A percentile compares a stretch with the other conserved stretches of the same genome.
These are phyloP conservation scores for Gonatopus flavifemur DNA, from an alignment of 1,140 invertebrate species.

Conservation along the genomic window DNA sequence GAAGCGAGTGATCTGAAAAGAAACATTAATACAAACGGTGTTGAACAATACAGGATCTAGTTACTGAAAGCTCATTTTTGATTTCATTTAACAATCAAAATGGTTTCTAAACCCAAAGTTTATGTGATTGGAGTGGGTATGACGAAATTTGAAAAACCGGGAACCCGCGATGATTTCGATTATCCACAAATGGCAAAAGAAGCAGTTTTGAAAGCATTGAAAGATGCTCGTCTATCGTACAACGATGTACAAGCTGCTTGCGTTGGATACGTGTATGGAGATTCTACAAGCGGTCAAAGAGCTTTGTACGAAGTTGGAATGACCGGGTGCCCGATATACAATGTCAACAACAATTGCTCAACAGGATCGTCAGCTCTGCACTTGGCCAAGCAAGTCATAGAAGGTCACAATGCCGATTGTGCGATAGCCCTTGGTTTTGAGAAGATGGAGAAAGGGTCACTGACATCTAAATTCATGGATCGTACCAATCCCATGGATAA, in stretches of 20 bases:
- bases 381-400: conserved; percentile 88
- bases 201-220: conserved; percentile 84
- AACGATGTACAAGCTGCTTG: conserved; percentile 82
- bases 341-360: conserved; percentile 98
- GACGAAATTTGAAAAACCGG: conserved; percentile 96
- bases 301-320: conserved; percentile 93
- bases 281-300: conserved; percentile 94
- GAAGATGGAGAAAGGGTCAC: conserved; percentile 94
- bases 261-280: conserved; percentile 94
- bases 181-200: conserved; percentile 96
- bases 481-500: conserved; percentile 93
- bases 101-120: conserved; percentile 63
- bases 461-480: conserved; percentile 80
- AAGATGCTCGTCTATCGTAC: conserved; percentile 84
- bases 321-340: conserved; percentile 96
- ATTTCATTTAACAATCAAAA: conserved; percentile 38
- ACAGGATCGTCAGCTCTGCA: conserved; percentile 92
- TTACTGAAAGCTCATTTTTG: too few species aligned
- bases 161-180: conserved; percentile 75
- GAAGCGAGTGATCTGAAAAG: too few species aligned
- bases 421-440: conserved; percentile 95
- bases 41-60: too few species aligned
- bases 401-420: conserved; percentile 83
- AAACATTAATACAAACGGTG: too few species aligned
- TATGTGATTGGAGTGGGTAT: conserved; percentile 96